These are phyloP conservation scores for Oncorhynchus keta DNA, from an alignment of 2,113 vertebrate genomes.

Conservation along the genomic window DNA sequence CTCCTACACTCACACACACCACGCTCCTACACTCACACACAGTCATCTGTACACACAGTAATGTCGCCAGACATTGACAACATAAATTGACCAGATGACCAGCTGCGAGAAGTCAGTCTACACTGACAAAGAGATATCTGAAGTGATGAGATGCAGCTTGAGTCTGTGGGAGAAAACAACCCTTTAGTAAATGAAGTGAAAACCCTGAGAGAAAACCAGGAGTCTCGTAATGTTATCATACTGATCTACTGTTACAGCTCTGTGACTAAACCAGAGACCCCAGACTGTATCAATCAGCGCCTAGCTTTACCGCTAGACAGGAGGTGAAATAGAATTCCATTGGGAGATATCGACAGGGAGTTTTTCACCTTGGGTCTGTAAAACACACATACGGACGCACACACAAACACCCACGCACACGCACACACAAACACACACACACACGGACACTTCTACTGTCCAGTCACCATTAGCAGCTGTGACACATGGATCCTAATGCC, in stretches of 20 bases:
- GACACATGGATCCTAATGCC: slow-evolving; percentile 27
- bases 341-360: too few species aligned
- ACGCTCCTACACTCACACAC: background rate
- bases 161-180: background rate
- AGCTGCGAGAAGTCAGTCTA: slow-evolving; percentile 6
- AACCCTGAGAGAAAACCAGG: background rate
- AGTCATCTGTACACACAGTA: background rate
- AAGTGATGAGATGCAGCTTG: background rate
- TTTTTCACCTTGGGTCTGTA: too few species aligned
- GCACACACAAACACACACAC: background rate
- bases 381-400: too few species aligned
- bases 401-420: background rate
- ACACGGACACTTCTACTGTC: background rate
- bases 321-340: too few species aligned
- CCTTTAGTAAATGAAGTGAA: background rate
- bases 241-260: too few species aligned
- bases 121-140: background rate
- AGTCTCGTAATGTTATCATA: too few species aligned
- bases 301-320: background rate
- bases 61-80: background rate
- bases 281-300: too few species aligned
- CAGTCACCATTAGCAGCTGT: slow-evolving; percentile 11
- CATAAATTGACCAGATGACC: background rate
- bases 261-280: too few species aligned
- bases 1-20: too few species aligned